Percentiles rank a stretch among this genome's conserved stretches.
Conservation (phyloP, 2,888 invertebrate species). For the Vanessa cardui region DNA sequence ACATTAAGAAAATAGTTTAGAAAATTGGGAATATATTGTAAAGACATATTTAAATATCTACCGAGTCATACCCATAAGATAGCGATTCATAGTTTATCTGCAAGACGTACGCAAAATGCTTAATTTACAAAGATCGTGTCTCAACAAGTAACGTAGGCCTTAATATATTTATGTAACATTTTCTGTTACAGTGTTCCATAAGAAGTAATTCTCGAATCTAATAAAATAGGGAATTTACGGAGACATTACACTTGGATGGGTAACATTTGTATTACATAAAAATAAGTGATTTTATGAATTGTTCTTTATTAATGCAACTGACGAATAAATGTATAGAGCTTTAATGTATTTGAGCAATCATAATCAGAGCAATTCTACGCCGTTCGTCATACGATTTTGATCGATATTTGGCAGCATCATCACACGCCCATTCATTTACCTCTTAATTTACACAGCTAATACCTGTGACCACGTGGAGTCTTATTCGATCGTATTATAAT, state of each 20-base stretch:
- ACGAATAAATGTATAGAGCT: no score
- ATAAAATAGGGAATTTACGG: background rate
- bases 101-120: conserved; percentile 21
- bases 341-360: background rate
- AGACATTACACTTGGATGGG: no score
- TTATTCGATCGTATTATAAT: background rate
- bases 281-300: no score
- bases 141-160: background rate
- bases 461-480: conserved; percentile 13
- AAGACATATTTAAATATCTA: conserved; percentile 28
- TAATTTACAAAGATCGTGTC: conserved; percentile 29
- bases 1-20: conserved; percentile 70
- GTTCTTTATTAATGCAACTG: no score
- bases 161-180: conserved; percentile 13
- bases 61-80: conserved; percentile 1
- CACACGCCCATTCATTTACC: conserved; percentile 35
- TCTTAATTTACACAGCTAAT: conserved; percentile 9
- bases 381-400: conserved; percentile 9
- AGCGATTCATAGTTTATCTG: conserved; percentile 4
- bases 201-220: background rate
- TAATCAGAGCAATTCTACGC: background rate
- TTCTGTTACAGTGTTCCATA: background rate
- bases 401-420: conserved; percentile 37
- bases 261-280: no score
- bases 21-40: conserved; percentile 59